Evolutionary conservation across 2,113 vertebrate genomes (phyloP).

Genomic region (Panurus biarmicus): DNA sequence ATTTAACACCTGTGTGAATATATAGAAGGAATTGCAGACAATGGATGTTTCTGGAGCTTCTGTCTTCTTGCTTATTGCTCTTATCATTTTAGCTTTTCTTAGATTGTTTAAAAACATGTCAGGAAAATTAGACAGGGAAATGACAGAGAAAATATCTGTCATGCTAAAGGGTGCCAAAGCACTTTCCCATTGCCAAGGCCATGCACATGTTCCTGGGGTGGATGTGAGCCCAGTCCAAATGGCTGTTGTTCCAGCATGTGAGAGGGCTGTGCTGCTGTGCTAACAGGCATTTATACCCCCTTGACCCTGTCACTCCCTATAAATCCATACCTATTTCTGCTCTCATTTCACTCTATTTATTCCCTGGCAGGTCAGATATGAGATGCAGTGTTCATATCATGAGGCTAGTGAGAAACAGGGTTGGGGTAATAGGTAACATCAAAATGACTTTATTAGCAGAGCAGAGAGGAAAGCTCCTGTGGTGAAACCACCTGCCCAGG

Average conservation of each 20-base stretch:
- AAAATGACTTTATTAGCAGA: slow-evolving; percentile 27
- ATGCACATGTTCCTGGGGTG: neutral
- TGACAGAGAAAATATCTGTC: neutral
- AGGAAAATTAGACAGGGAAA: neutral
- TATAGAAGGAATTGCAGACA: neutral
- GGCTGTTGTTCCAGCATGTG: fast-evolving
- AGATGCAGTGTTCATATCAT: neutral
- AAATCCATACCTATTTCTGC: slow-evolving; percentile 33
- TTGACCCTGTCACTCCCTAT: slow-evolving; percentile 31
- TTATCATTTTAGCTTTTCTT: neutral
- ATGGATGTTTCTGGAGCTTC: neutral
- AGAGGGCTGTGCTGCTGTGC: neutral
- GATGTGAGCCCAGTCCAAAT: neutral
- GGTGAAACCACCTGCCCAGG: neutral
- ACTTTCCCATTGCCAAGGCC: neutral
- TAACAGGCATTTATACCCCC: slow-evolving; percentile 25
- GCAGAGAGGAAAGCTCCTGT: neutral
- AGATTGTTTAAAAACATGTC: neutral
- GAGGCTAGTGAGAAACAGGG: neutral
- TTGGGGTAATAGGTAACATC: neutral
- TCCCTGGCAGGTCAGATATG: neutral
- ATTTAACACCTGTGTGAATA: neutral
- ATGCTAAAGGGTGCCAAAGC: neutral
- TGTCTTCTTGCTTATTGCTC: neutral
- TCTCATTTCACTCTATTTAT: slow-evolving; percentile 30